phyloP scores from a whole-genome alignment of 2,888 invertebrate species.

The Eristalis arbustorum region DNA sequence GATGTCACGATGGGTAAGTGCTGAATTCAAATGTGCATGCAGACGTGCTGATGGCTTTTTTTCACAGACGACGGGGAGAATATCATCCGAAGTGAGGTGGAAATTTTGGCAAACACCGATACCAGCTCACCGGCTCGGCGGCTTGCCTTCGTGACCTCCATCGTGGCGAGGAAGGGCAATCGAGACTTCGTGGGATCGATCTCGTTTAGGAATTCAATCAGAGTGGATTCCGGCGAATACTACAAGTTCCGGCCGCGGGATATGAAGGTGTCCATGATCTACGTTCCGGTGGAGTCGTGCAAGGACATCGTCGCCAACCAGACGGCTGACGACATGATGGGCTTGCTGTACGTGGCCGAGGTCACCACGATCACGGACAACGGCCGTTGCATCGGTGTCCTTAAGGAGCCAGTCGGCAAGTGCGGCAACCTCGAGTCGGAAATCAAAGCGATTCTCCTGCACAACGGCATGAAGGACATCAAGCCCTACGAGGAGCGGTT shows the following conservation, averaged over 20 bases:
- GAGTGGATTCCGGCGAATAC: constrained; percentile 82
- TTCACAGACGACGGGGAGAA: not conserved
- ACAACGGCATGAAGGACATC: constrained; percentile 86
- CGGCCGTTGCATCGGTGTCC: constrained; percentile 82
- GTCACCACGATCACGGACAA: constrained; percentile 83
- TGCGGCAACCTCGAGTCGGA: constrained; percentile 89
- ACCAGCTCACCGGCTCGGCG: not conserved
- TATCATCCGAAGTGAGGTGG: constrained; percentile 67
- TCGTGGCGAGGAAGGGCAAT: constrained; percentile 87
- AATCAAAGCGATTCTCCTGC: constrained; percentile 89
- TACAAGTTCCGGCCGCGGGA: constrained; percentile 91
- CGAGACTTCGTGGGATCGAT: constrained; percentile 86
- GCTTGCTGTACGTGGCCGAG: constrained; percentile 84
- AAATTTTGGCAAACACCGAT: constrained; percentile 72
- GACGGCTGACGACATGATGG: constrained; percentile 77
- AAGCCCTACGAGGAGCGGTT: constrained; percentile 85
- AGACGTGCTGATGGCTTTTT: not conserved
- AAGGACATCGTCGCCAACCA: constrained; percentile 78
- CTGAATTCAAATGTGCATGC: not conserved
- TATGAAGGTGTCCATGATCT: constrained; percentile 87
- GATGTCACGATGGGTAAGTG: constrained; percentile 31
- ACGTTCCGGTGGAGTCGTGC: constrained; percentile 85
- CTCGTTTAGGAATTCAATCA: constrained; percentile 76
- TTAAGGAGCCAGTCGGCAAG: constrained; percentile 87
- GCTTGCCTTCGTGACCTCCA: constrained; percentile 86